phyloP scores from a whole-genome alignment of 1,140 invertebrate genomes.

The Anagrus nilaparvatae region DNA sequence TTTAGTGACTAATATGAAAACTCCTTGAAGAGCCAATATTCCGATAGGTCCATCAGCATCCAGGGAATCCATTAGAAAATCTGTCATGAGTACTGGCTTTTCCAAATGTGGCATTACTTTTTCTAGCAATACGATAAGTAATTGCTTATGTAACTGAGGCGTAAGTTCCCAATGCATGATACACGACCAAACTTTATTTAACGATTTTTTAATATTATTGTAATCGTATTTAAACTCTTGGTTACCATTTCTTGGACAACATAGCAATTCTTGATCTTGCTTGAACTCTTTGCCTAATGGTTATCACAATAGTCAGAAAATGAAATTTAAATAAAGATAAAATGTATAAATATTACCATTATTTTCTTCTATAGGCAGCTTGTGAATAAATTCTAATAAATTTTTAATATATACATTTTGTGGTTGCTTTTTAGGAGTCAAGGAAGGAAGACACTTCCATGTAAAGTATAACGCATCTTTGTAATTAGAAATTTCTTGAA shows the following conservation, averaged over 20 bases:
- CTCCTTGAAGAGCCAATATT: constrained; percentile 83
- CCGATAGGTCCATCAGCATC: constrained; percentile 77
- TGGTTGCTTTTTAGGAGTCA: constrained; percentile 47
- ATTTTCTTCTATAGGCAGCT: constrained; percentile 45
- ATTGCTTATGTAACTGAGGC: constrained; percentile 59
- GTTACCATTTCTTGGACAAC: constrained; percentile 26
- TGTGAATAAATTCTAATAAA: constrained; percentile 56
- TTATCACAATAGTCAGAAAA: constrained; percentile 1
- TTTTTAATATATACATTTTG: constrained; percentile 57
- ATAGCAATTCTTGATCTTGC: constrained; percentile 26
- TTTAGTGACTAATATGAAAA: constrained; percentile 81
- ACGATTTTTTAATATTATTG: constrained; percentile 27
- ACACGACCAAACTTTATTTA: constrained; percentile 61
- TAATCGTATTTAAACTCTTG: constrained; percentile 36
- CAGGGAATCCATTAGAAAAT: constrained; percentile 85
- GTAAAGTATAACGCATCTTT: constrained; percentile 52
- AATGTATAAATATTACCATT: constrained; percentile 22
- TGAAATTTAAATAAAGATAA: constrained; percentile 1
- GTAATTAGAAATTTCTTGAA: constrained; percentile 52
- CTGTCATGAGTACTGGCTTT: constrained; percentile 75
- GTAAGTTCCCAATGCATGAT: constrained; percentile 60
- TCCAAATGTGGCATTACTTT: constrained; percentile 70
- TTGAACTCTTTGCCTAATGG: constrained; percentile 11
- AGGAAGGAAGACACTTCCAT: constrained; percentile 46
- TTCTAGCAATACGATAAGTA: constrained; percentile 73